Evolutionary conservation across 1,140 invertebrate species (phyloP).

Genomic region (Pentalonia nigronervosa): DNA sequence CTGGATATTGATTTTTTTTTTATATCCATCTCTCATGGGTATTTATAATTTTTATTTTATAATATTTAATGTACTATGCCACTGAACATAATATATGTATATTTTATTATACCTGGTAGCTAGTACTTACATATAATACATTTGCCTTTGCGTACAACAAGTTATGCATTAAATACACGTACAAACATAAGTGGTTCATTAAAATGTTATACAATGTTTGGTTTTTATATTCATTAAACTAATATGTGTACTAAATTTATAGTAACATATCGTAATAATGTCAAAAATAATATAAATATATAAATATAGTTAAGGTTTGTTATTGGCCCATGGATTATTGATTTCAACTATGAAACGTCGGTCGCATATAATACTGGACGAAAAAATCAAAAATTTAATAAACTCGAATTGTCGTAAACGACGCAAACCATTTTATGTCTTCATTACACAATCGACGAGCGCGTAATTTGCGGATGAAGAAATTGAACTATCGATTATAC

Average conservation of each 20-base stretch:
- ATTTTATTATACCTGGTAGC: too few species aligned
- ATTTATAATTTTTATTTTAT: neutral
- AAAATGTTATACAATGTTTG: neutral
- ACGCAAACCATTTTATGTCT: neutral
- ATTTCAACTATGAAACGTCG: neutral
- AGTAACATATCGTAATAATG: neutral
- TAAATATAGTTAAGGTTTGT: neutral
- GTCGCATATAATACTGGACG: neutral
- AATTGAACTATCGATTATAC: neutral
- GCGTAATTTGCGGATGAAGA: neutral
- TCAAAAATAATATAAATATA: neutral
- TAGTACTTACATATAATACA: neutral
- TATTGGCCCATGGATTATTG: neutral
- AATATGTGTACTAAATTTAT: neutral
- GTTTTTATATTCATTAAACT: neutral
- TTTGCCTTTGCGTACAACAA: neutral
- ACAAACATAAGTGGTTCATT: neutral
- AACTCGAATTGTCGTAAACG: neutral
- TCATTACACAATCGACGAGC: neutral
- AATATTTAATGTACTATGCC: neutral
- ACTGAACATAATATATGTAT: neutral
- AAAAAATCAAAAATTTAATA: constrained; percentile 6
- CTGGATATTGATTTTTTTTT: neutral
- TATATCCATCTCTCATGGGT: neutral
- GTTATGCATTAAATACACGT: neutral